Base-by-base conservation (phyloP, 1,140 invertebrate genomes). In the Gryon sp. region DNA sequence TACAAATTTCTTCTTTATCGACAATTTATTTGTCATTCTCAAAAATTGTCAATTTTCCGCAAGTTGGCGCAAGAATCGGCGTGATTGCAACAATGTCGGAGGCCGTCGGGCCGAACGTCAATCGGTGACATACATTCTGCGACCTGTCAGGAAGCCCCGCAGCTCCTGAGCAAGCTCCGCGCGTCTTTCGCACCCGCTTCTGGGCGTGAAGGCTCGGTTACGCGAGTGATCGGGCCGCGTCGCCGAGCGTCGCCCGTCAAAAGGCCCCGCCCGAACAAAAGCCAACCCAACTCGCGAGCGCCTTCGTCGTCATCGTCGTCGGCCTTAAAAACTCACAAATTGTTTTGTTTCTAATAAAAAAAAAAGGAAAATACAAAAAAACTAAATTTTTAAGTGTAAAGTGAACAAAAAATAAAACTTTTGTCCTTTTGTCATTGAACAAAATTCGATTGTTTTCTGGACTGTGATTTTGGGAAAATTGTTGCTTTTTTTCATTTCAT, bases 31-130 rank as follows among this genome's bases (percentile, higher is more conserved):
- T n/a, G n/a, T n/a, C n/a, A n/a, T n/a, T n/a, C n/a, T n/a, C n/a
- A n/a, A n/a, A n/a, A n/a, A n/a, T n/a, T n/a, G n/a, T n/a, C n/a
- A n/a, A n/a, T n/a, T 52, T 40, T 43, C 11, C 20, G 15, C 26
- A 50, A 50, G 26, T 2, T 32, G 7, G 34, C 52, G 52, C 34
- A 2, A 19, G 2, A n/a, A 5, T n/a, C 55, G 40, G 7, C 0
- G 48, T 55, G 30, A 57, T 57, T 18, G n/a, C 43, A 68, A 57
- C 22, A 68, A 68, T 68, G 63, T 68, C 63, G 63, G 52, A 57
- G 52, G 52, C 63, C 38, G 43, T 68, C 7, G 43, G 52, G 63
- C 63, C 41, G 63, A n/a, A 57, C 52, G 63, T 57, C 63, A 57
- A 68, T 68, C 63, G 63, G 63, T 68, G 52, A 68, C 52, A 53